A percentile compares a stretch with the other conserved stretches of the same genome.
These are phyloP conservation scores for Pan paniscus DNA, from an alignment of 2,113 vertebrate genomes.

Conservation along the genomic window DNA sequence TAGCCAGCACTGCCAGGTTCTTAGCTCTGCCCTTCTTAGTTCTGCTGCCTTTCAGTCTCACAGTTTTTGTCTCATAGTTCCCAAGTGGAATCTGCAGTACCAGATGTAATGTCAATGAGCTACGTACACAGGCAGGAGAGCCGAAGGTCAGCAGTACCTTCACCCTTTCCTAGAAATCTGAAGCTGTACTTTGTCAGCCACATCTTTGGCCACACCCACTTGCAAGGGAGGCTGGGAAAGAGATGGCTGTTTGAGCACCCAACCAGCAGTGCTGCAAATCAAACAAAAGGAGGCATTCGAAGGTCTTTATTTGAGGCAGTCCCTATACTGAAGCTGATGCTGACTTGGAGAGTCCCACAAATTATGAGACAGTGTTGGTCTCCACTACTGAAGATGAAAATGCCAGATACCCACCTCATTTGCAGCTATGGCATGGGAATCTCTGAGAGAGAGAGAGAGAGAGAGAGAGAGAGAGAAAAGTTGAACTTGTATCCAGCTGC, in stretches of 20 bases:
- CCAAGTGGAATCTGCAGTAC: neutral
- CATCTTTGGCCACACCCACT: accelerated
- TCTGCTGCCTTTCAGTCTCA: neutral
- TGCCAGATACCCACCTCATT: neutral
- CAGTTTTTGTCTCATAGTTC: neutral
- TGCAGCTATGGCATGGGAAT: neutral
- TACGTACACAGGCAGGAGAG: neutral
- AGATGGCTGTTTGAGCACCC: neutral
- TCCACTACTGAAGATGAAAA: neutral
- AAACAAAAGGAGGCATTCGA: neutral
- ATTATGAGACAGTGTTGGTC: neutral
- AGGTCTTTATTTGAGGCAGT: neutral
- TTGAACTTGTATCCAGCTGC: neutral
- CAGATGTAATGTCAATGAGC: no score
- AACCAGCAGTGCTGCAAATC: neutral
- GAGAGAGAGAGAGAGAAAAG: neutral
- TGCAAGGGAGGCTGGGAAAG: neutral
- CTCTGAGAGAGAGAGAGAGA: neutral
- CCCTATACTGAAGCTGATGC: neutral
- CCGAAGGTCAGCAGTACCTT: neutral
- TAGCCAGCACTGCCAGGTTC: neutral
- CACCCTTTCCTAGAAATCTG: neutral
- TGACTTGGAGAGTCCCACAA: neutral
- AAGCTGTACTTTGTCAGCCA: neutral
- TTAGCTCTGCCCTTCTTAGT: neutral